phyloP scores from a whole-genome alignment of 2,797 vertebrate genomes.

The Luscinia megarhynchos region DNA sequence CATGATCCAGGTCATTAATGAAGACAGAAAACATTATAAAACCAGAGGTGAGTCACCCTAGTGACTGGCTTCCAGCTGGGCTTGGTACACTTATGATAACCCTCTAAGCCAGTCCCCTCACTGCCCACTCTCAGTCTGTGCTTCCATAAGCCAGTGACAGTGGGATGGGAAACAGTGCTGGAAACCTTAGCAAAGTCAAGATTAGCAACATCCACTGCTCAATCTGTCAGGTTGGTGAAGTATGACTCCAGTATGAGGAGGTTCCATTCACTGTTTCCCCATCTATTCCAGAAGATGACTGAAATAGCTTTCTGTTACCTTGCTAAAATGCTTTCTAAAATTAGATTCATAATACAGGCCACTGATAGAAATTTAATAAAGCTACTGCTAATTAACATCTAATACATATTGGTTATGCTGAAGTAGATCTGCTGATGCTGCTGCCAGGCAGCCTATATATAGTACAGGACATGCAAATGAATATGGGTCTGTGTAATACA shows the following conservation, averaged over 20 bases:
- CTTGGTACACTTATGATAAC: neutral
- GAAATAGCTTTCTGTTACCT: neutral
- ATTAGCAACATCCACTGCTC: neutral
- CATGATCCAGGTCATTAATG: neutral
- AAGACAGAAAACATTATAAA: neutral
- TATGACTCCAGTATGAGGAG: neutral
- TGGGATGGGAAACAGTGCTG: neutral
- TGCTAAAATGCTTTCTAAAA: constrained; percentile 14
- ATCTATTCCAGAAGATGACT: neutral
- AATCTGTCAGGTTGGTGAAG: neutral
- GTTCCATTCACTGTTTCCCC: neutral
- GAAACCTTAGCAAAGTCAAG: neutral
- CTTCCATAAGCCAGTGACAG: neutral
- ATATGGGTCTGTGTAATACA: neutral
- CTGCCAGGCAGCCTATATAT: neutral
- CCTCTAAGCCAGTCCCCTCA: neutral
- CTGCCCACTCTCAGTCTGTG: neutral
- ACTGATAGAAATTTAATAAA: neutral
- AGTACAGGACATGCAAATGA: neutral
- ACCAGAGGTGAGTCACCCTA: neutral
- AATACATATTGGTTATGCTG: neutral
- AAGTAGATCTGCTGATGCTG: neutral
- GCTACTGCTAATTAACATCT: neutral
- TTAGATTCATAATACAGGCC: neutral
- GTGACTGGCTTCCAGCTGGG: neutral